Base-by-base conservation (phyloP, 1,140 invertebrate species). In the Battus philenor region DNA sequence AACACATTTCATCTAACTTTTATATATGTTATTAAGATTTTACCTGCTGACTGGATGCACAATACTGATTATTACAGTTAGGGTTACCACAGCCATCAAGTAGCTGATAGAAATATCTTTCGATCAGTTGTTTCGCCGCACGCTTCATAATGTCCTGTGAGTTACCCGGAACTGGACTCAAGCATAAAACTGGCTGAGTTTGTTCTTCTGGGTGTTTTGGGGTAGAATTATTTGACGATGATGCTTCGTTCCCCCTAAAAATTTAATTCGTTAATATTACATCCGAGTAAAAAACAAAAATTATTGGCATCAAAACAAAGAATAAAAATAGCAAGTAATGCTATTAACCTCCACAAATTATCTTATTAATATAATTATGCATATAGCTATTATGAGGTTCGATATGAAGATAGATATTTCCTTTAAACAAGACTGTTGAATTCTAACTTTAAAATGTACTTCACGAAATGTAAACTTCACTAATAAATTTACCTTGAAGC, bases 31-130 rank as follows among this genome's bases (percentile, higher is more conserved):
- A 13, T 12, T 29, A 1, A 32, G 7, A 41, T n/a, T 33, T 6
- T 86, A 95, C 93, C 80, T 93, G 90, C 67, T 93, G 93, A 85
- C 94, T 96, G 12, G 95, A 97, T 49, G 94, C 94, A 90, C 96
- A 98, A 74, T 93, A 88, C 64, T 90, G 89, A 87, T 97, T 98
- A 54, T 90, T 89, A 86, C 96, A 97, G 43, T 90, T 87, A 4
- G 90, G 86, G 75, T 96, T 94, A 4, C 95, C 95, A 87, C 96
- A 98, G 47, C 96, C 96, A 79, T 96, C 92, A 7, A 93, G 92
- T 44, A 98, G 86, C 86, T 97, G 95, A 85, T 95, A 95, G 79
- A 97, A 98, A 83, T 97, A 97, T 57, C 93, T 91, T 79, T 97
- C 94, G 50, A 97, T 97, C 29, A 96, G 86, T 80, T 95, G 93